phyloP scores from a whole-genome alignment of 2,888 invertebrate genomes.

The Gonocerus acuteangulatus region DNA sequence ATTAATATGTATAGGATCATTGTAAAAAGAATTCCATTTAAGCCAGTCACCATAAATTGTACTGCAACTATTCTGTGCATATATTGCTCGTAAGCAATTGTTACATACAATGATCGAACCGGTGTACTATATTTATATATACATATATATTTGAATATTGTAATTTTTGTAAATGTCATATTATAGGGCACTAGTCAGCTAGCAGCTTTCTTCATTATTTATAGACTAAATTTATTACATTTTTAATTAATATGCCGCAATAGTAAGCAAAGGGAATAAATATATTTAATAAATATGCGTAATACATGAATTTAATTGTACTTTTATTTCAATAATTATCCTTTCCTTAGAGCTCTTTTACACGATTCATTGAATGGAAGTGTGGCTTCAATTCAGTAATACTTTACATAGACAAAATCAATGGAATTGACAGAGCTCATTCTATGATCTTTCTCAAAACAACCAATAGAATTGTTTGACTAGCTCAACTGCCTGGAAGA shows the following conservation, averaged over 20 bases:
- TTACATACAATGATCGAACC: not conserved
- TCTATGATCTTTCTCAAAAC: too few species aligned
- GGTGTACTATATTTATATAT: constrained; percentile 21
- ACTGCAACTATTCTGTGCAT: too few species aligned
- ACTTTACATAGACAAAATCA: too few species aligned
- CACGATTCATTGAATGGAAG: not conserved
- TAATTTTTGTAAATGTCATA: constrained; percentile 24
- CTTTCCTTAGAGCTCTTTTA: not conserved
- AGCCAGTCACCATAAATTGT: too few species aligned
- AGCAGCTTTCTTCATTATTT: constrained; percentile 31
- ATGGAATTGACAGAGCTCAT: too few species aligned
- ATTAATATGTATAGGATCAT: too few species aligned
- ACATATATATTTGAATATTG: constrained; percentile 19
- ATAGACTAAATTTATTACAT: constrained; percentile 30
- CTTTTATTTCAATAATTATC: not conserved
- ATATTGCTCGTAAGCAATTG: too few species aligned
- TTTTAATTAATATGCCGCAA: constrained; percentile 25
- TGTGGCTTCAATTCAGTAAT: too few species aligned
- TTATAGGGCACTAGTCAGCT: constrained; percentile 35
- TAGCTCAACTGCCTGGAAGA: too few species aligned
- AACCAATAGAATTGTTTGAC: too few species aligned
- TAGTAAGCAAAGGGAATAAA: constrained; percentile 23
- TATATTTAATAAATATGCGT: constrained; percentile 24
- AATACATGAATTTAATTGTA: constrained; percentile 21
- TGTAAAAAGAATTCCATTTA: too few species aligned